phyloP scores from a whole-genome alignment of 2,113 vertebrate species.

The Haemorhous mexicanus region DNA sequence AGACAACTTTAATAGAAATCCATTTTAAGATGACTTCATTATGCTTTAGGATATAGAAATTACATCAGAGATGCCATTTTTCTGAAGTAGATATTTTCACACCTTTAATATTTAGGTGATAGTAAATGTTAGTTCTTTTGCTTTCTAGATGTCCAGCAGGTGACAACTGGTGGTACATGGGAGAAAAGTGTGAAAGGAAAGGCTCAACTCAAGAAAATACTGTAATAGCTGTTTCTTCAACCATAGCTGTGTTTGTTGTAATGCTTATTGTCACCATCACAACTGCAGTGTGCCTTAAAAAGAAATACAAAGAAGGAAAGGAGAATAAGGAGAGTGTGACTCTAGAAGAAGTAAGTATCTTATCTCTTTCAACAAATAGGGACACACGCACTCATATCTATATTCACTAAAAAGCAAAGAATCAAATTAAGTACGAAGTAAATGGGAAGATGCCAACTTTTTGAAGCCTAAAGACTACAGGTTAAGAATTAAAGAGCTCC shows the following conservation, averaged over 20 bases:
- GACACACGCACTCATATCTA: rapidly evolving
- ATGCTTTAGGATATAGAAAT: neutral
- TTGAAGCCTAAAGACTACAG: neutral
- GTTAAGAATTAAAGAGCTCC: neutral
- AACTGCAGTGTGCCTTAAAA: slow-evolving; percentile 61
- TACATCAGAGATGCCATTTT: neutral
- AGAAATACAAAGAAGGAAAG: slow-evolving; percentile 42
- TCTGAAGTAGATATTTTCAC: neutral
- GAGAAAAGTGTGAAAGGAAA: slow-evolving; percentile 79
- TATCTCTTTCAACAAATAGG: neutral
- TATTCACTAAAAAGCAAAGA: neutral
- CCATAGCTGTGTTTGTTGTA: slow-evolving; percentile 59
- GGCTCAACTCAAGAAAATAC: slow-evolving; percentile 73
- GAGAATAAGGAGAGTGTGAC: neutral
- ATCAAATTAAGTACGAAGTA: neutral
- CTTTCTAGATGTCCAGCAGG: slow-evolving; percentile 80
- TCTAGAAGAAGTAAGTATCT: slow-evolving; percentile 64
- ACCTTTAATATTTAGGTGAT: neutral
- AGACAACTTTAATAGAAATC: neutral
- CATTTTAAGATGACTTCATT: neutral
- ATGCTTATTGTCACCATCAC: slow-evolving; percentile 76
- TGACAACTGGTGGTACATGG: slow-evolving; percentile 85
- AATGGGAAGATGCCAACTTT: neutral
- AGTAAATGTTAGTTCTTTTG: neutral
- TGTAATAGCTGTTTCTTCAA: slow-evolving; percentile 72